phyloP scores from a whole-genome alignment of 2,888 invertebrate genomes.

The Drosophila stalkeri region DNA sequence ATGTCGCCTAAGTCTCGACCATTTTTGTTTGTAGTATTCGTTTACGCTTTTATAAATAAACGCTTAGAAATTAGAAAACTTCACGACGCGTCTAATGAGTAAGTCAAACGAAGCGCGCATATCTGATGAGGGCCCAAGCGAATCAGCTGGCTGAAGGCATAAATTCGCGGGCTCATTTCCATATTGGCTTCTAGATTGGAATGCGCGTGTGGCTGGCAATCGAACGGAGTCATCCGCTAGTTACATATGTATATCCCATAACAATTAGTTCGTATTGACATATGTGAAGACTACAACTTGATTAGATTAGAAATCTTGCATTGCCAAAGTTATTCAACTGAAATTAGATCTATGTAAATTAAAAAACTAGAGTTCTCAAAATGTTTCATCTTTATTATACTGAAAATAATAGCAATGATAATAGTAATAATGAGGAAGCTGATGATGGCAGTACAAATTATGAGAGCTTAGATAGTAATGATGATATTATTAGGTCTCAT shows the following conservation, averaged over 20 bases:
- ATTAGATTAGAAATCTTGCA: background rate
- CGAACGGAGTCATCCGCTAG: constrained; percentile 12
- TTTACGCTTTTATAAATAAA: constrained; percentile 59
- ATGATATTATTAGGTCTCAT: too few species aligned
- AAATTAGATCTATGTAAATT: background rate
- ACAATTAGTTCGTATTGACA: constrained; percentile 9
- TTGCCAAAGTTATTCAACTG: background rate
- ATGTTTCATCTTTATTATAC: background rate
- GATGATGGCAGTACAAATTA: too few species aligned
- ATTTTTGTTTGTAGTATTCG: constrained; percentile 44
- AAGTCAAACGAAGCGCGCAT: constrained; percentile 53
- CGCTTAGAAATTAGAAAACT: constrained; percentile 33
- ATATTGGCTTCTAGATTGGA: constrained; percentile 22
- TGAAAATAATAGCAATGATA: background rate
- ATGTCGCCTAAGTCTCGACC: constrained; percentile 61
- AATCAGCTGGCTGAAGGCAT: background rate
- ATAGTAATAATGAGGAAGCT: background rate
- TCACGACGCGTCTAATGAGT: constrained; percentile 45
- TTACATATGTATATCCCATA: constrained; percentile 37
- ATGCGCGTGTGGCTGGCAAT: constrained; percentile 40
- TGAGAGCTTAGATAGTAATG: background rate
- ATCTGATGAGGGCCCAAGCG: constrained; percentile 14
- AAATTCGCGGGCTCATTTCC: constrained; percentile 25
- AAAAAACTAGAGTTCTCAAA: background rate
- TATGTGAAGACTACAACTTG: background rate